Base-by-base conservation (phyloP, 2,797 vertebrate genomes). In the Alca torda region DNA sequence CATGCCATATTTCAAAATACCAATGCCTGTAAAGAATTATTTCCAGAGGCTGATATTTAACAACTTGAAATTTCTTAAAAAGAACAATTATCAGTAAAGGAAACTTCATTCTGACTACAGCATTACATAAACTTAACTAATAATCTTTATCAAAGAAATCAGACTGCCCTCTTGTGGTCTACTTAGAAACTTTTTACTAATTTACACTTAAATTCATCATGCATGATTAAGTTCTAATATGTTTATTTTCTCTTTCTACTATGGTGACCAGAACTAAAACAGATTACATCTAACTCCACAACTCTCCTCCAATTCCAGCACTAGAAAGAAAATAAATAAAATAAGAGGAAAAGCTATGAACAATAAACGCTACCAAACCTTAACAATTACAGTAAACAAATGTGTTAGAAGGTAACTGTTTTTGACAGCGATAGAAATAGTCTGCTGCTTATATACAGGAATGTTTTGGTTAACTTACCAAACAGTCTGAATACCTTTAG, bases 91-190 rank as follows among this genome's bases (percentile, higher is more conserved):
- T 5, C 28, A 70, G 57, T 14, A 67, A 53, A 26, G 39, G 75
- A 89, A 84, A 79, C 20, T 54, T 80, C 4, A 54, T 46, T 91
- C 28, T 61, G 9, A 82, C 45, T 24, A 67, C 4, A 76, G 26
- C 10, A 33, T 23, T 45, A 79, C 23, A 50, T 4, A 48, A 65
- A 65, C 4, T 8, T 35, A 45, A 59, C 7, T 23, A 39, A 16
- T 30, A 26, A 51, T 7, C 8, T 54, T 65, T 56, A 75, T 30
- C 70, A 25, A 5, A 89, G 60, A 93, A 82, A 82, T 93, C 74
- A 80, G 63, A 89, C 63, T 92, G 96, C 95, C 95, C 96, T 86
- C 96, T 78, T 78, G 87, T 61, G 96, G 79, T 77, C 11, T 14
- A 12, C 10, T 5, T 20, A 68, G 15, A 74, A 89, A 60, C 16